These are phyloP conservation scores for Miichthys miiuy DNA, from an alignment of 2,797 vertebrate genomes.

Conservation along the genomic window DNA sequence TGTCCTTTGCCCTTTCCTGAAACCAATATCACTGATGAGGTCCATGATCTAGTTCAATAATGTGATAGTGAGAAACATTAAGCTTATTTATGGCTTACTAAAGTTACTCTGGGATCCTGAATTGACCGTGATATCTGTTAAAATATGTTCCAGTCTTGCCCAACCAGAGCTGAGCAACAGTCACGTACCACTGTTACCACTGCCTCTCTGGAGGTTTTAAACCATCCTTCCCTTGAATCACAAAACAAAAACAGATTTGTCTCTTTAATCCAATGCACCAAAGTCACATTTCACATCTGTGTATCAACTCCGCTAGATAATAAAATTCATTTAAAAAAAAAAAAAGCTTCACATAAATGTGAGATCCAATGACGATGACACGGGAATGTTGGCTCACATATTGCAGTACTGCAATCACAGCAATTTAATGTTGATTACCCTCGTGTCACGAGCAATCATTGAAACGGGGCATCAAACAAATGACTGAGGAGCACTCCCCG, in stretches of 20 bases:
- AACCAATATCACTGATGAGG: not conserved
- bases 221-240: slow-evolving; percentile 17
- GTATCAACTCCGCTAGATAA: not conserved
- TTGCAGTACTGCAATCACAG: slow-evolving; percentile 21
- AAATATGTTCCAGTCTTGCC: slow-evolving; percentile 18
- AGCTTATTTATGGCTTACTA: not conserved
- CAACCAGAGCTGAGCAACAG: slow-evolving; percentile 14
- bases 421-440: slow-evolving; percentile 25
- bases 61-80: not conserved
- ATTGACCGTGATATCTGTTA: slow-evolving; percentile 8
- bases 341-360: not conserved
- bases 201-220: not conserved
- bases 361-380: not conserved
- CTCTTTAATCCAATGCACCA: not conserved
- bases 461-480: slow-evolving; percentile 13
- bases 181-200: not conserved
- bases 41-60: not conserved
- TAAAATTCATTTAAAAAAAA: slow-evolving; percentile 10
- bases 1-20: not conserved
- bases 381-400: slow-evolving; percentile 30
- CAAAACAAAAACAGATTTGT: slow-evolving; percentile 40
- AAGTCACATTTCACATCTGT: slow-evolving; percentile 11
- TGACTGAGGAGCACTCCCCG: not conserved
- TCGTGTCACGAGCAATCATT: slow-evolving; percentile 50
- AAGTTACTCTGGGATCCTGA: slow-evolving; percentile 18